Evolutionary conservation across 2,797 vertebrate species (phyloP).

Genomic region (Phaenicophaeus curvirostris): DNA sequence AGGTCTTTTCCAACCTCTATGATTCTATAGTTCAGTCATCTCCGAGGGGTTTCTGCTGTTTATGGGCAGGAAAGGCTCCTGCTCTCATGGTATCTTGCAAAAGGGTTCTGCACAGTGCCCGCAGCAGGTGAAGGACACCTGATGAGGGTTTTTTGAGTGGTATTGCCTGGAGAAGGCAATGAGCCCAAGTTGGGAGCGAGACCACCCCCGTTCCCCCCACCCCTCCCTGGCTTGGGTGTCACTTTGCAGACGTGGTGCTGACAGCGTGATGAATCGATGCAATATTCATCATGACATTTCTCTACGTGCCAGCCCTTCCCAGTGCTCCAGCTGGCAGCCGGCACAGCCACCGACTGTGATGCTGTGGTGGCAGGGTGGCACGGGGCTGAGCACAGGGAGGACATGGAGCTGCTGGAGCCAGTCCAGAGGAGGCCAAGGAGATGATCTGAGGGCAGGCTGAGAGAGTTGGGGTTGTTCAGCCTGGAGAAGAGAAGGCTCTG

Average conservation of each 20-base stretch:
- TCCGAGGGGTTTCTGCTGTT: fast-evolving
- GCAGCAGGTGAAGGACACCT: background rate
- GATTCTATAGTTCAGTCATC: background rate
- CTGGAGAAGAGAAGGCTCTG: too few species aligned
- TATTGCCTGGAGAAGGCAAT: background rate
- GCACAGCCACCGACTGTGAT: background rate
- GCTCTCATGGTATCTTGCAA: background rate
- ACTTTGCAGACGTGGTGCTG: background rate
- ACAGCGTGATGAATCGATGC: background rate
- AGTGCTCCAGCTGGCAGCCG: background rate
- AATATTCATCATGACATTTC: slow-evolving; percentile 4
- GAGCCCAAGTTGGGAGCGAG: background rate
- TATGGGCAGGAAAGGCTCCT: background rate
- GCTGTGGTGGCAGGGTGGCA: background rate
- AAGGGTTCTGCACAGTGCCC: background rate
- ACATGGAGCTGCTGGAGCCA: too few species aligned
- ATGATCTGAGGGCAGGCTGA: too few species aligned
- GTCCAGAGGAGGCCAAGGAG: too few species aligned
- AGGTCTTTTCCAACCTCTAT: too few species aligned
- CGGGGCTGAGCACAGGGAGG: background rate
- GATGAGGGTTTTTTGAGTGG: too few species aligned
- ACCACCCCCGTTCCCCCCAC: background rate
- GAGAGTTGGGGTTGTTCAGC: too few species aligned
- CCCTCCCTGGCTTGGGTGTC: background rate
- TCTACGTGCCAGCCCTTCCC: background rate